Evolutionary conservation across 2,888 invertebrate species (phyloP).

Genomic region (Bimastos eiseni): DNA sequence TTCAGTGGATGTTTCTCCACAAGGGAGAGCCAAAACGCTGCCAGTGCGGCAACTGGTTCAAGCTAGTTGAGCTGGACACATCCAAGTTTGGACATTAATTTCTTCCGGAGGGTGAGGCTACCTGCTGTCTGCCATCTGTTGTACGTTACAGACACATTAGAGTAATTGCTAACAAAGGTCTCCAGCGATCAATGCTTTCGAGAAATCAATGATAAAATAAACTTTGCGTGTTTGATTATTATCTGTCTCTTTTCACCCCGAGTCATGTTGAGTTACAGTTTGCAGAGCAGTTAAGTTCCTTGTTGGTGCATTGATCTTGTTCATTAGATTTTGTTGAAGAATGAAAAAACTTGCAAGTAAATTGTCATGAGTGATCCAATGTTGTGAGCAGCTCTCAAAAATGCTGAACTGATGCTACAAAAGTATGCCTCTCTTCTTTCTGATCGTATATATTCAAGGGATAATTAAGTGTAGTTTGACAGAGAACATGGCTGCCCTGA

Average conservation of each 20-base stretch:
- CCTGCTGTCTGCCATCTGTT: background rate
- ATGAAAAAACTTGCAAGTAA: background rate
- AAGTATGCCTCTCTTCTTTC: no score
- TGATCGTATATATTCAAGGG: no score
- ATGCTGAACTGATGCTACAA: no score
- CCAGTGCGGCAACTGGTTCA: conserved; percentile 95
- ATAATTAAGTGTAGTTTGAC: no score
- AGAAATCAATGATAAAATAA: conserved; percentile 6
- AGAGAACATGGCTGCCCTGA: no score
- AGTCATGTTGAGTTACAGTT: background rate
- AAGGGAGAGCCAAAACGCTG: conserved; percentile 87
- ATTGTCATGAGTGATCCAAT: no score
- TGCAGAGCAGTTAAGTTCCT: background rate
- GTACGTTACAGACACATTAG: conserved; percentile 13
- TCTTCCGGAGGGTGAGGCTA: background rate
- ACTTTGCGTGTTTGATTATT: background rate
- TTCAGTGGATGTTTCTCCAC: conserved; percentile 95
- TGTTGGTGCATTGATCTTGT: background rate
- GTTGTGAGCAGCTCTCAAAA: no score
- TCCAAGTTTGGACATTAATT: conserved; percentile 30
- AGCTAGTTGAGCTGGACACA: conserved; percentile 70
- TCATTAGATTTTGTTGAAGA: background rate
- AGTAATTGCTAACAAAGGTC: background rate
- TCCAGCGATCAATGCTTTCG: background rate
- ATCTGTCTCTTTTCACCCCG: background rate